Conservation (phyloP, 1,140 invertebrate genomes). For the Drosophila repletoides region DNA sequence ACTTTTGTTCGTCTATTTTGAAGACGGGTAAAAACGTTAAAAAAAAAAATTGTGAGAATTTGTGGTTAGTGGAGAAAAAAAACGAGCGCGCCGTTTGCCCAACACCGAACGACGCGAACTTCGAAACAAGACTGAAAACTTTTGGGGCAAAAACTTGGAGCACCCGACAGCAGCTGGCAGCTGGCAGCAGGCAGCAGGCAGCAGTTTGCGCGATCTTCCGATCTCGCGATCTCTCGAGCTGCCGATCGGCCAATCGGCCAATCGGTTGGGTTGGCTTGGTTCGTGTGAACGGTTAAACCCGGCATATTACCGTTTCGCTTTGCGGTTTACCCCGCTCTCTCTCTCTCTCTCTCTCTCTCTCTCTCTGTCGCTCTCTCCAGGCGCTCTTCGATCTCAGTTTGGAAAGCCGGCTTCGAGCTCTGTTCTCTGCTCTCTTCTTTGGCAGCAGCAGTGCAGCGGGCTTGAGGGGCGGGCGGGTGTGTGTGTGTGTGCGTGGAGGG, state of each 20-base stretch:
- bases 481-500: background rate
- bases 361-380: slow-evolving; percentile 35
- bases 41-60: background rate
- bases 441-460: background rate
- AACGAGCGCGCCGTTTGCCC: slow-evolving; percentile 58
- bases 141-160: slow-evolving; percentile 19
- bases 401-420: slow-evolving; percentile 51
- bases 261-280: background rate
- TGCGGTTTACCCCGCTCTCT: background rate
- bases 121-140: slow-evolving; percentile 70
- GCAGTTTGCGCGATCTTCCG: too few species aligned
- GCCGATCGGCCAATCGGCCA: background rate
- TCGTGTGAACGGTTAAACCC: background rate
- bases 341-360: background rate
- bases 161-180: slow-evolving; percentile 28
- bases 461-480: background rate
- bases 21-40: too few species aligned
- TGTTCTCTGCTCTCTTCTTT: background rate
- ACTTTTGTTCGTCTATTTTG: slow-evolving; percentile 1
- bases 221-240: slow-evolving; percentile 28
- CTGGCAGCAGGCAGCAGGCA: too few species aligned
- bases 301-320: slow-evolving; percentile 60
- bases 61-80: background rate
- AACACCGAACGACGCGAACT: slow-evolving; percentile 76
- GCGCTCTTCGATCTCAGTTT: slow-evolving; percentile 52